Percentiles rank a stretch among this genome's conserved stretches.
Evolutionary conservation across 2,888 invertebrate genomes (phyloP).

Genomic region (Dryocosmus kuriphilus): DNA sequence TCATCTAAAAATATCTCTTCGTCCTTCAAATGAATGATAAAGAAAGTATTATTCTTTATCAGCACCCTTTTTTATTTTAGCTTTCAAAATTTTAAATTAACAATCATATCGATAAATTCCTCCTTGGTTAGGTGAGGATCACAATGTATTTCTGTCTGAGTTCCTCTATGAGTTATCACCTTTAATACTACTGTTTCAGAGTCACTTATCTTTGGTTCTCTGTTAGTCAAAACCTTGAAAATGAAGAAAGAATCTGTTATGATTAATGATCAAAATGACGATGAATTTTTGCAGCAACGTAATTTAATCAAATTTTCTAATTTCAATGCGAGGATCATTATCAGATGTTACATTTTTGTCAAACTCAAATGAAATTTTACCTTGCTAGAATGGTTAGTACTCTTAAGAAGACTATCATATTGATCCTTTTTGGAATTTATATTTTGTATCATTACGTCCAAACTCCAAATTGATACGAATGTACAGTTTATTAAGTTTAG

Average conservation of each 20-base stretch:
- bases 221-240: not conserved
- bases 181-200: slow-evolving; percentile 54
- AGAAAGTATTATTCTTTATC: not conserved
- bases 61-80: not conserved
- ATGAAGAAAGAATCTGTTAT: not conserved
- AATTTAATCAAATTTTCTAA: not conserved
- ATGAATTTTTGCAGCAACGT: not conserved
- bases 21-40: no score
- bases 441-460: not conserved
- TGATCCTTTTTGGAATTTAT: not conserved
- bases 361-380: not conserved
- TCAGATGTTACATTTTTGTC: not conserved
- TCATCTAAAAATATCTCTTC: no score
- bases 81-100: slow-evolving; percentile 42
- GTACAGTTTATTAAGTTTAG: not conserved
- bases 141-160: slow-evolving; percentile 65
- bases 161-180: slow-evolving; percentile 63
- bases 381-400: not conserved
- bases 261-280: not conserved
- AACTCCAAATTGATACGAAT: not conserved
- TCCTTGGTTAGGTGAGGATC: slow-evolving; percentile 55
- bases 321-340: not conserved
- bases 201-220: slow-evolving; percentile 59
- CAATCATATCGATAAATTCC: slow-evolving; percentile 61
- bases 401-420: not conserved